Conservation (phyloP, 2,888 invertebrate genomes). For the Linnaemya vulpina region DNA sequence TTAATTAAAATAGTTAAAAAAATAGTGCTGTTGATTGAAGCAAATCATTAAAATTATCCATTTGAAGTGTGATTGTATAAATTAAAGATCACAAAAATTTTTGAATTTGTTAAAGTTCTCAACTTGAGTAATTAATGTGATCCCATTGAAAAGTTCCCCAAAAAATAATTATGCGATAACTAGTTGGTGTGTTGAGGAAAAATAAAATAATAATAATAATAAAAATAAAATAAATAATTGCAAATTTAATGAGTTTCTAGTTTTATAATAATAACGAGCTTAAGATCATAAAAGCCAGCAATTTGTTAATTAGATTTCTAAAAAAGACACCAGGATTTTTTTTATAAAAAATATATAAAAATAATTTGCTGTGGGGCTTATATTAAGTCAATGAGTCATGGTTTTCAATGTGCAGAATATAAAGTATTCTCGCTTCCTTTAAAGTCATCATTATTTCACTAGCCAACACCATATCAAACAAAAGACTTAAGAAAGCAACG, state of each 20-base stretch:
- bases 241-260: not conserved
- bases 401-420: not conserved
- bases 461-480: not conserved
- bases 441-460: not conserved
- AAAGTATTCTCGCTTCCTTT: conserved; percentile 32
- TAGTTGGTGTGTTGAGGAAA: not conserved
- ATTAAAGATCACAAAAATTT: not conserved
- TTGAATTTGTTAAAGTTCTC: not conserved
- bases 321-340: not conserved
- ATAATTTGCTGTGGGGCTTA: not conserved
- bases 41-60: not conserved
- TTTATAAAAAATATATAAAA: not conserved
- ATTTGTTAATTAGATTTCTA: not conserved
- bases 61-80: not conserved
- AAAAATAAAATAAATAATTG: not conserved
- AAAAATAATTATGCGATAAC: not conserved
- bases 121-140: not conserved
- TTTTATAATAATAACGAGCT: not conserved
- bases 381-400: conserved; percentile 12
- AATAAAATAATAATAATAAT: too few species aligned
- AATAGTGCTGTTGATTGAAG: not conserved
- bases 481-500: conserved; percentile 43
- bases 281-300: not conserved
- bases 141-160: not conserved
- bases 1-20: not conserved